A percentile compares a stretch with the other conserved stretches of the same genome.
These are phyloP conservation scores for Leptura quadrifasciata DNA, from an alignment of 2,888 invertebrate species.

Conservation along the genomic window DNA sequence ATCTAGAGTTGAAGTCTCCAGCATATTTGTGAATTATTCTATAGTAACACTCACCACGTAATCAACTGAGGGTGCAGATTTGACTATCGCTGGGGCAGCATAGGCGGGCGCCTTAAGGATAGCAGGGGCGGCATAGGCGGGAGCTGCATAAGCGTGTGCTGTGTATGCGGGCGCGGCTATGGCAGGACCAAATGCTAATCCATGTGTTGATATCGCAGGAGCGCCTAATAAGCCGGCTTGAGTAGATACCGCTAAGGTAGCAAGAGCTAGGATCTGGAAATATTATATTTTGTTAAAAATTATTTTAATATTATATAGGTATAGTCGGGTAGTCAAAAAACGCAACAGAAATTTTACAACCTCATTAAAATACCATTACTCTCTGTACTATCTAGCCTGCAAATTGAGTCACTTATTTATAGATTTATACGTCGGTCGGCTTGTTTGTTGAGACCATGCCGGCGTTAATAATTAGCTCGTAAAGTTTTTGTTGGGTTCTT, in stretches of 20 bases:
- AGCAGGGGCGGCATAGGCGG: constrained; percentile 53
- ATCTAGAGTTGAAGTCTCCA: neutral
- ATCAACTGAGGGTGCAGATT: constrained; percentile 66
- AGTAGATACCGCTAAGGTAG: constrained; percentile 60
- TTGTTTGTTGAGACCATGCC: too few relatives aligned
- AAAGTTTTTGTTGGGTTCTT: too few relatives aligned
- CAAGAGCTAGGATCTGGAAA: constrained; percentile 68
- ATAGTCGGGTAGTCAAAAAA: too few relatives aligned
- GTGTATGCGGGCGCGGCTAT: constrained; percentile 49
- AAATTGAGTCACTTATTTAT: too few relatives aligned
- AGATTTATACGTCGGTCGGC: too few relatives aligned
- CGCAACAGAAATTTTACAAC: too few relatives aligned
- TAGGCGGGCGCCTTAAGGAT: constrained; percentile 59
- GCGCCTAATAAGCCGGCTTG: too few relatives aligned
- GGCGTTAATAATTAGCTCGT: too few relatives aligned
- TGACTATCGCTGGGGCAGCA: constrained; percentile 58
- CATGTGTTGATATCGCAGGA: constrained; percentile 55
- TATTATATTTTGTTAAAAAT: neutral
- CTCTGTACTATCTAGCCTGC: too few relatives aligned
- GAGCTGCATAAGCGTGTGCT: constrained; percentile 52
- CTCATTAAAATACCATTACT: too few relatives aligned
- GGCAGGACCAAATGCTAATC: constrained; percentile 58
- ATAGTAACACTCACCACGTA: constrained; percentile 62
- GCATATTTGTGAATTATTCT: neutral
- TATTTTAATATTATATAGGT: too few relatives aligned